Base-by-base conservation (phyloP, 2,797 vertebrate species). In the Clarias fuscus region DNA sequence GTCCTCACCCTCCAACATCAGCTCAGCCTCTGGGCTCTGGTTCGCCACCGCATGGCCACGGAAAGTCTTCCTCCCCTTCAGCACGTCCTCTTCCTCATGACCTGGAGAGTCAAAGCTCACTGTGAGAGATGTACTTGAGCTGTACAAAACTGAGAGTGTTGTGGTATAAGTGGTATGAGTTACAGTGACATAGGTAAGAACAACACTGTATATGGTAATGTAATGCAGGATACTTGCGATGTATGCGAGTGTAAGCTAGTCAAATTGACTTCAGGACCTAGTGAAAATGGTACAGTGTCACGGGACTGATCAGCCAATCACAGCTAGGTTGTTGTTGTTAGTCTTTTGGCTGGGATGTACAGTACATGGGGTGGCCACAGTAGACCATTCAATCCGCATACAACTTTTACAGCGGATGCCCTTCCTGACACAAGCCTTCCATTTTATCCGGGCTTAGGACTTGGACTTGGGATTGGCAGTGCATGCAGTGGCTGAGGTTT, bases 1-100 rank as follows among this genome's bases (percentile, higher is more conserved):
- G 4, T 99, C 98, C 2, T 99, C 98, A 71, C 96, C 97, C 90
- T 99, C 98, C 87, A 99, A 93, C 93, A 97, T 94, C 82, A 99
- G 94, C 82, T 99, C 98, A 0, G 96, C 94, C 93, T 99, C 98
- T 0, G 96, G 93, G 91, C 94, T 98, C 92, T 97, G 98, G 93
- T 93, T 97, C 86, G 96, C 94, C 53, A 95, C 92, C 1, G 95
- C 93, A 89, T 98, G 97, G 91, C 96, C 96, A 80, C 96, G 94
- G 91, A 97, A 96, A 76, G 94, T 93, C 90, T 96, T 97, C 93
- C 96, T 98, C 22, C 96, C 95, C 92, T 95, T 97, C 58, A 97
- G 91, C 48, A 95, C 92, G 77, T 97, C 95, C 14, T 97, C 98
- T 88, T 98, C 96, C 82, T 97, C 97, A 0, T 95, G 95, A 87